Percentiles rank a stretch among this genome's conserved stretches.
phyloP scores from a whole-genome alignment of 1,140 invertebrate genomes.

The Nasonia giraulti region DNA sequence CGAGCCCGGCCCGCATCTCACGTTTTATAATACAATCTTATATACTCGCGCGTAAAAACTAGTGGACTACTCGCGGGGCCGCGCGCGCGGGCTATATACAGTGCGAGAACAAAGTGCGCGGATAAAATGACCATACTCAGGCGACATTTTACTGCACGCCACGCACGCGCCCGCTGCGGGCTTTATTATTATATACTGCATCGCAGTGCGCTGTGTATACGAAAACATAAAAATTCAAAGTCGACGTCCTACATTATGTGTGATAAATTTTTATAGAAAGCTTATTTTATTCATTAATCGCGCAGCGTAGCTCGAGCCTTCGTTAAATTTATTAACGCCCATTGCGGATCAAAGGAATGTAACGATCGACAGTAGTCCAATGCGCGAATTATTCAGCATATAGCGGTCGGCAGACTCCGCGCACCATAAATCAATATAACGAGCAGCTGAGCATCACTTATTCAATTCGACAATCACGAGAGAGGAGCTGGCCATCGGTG shows the following conservation, averaged over 20 bases:
- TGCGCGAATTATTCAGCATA: no score
- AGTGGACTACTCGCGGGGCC: neutral
- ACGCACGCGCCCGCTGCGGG: neutral
- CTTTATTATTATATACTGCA: constrained; percentile 14
- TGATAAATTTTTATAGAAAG: neutral
- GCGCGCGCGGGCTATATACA: neutral
- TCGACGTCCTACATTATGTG: neutral
- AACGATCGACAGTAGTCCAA: no score
- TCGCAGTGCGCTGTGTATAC: neutral
- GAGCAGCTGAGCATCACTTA: no score
- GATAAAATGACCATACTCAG: constrained; percentile 10
- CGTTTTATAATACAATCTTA: no score
- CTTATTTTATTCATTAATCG: neutral
- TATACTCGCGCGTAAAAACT: neutral
- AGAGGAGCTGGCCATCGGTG: no score
- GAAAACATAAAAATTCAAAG: constrained; percentile 36
- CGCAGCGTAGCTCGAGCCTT: no score
- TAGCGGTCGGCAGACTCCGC: no score
- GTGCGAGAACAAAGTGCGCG: neutral
- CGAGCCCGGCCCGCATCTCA: no score
- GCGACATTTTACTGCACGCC: constrained; percentile 14
- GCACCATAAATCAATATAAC: no score
- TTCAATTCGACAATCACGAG: no score
- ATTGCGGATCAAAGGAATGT: no score
- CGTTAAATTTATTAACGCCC: no score